Conservation (phyloP, 2,888 invertebrate species). For the Mythimna impura region DNA sequence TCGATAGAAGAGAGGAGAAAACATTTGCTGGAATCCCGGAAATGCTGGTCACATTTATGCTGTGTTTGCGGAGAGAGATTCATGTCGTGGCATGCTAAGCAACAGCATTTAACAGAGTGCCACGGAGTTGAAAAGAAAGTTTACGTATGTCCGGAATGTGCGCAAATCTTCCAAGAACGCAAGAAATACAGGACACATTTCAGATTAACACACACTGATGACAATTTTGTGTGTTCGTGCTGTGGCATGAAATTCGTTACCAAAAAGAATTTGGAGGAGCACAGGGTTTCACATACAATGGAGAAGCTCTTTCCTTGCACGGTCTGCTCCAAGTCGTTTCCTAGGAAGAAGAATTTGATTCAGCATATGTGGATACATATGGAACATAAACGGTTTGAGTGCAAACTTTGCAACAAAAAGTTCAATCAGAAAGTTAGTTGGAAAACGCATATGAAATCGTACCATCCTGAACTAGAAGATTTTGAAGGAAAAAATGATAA, state of each 20-base stretch:
- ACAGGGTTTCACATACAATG: slow-evolving; percentile 88
- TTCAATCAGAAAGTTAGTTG: slow-evolving; percentile 86
- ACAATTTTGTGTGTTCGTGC: slow-evolving; percentile 80
- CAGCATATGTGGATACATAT: slow-evolving; percentile 88
- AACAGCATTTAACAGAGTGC: slow-evolving; percentile 75
- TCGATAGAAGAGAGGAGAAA: slow-evolving; percentile 77
- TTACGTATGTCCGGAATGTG: slow-evolving; percentile 80
- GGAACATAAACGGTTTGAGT: slow-evolving; percentile 83
- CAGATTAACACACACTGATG: slow-evolving; percentile 81
- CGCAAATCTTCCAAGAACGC: slow-evolving; percentile 75
- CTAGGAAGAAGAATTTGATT: slow-evolving; percentile 82
- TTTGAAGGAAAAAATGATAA: slow-evolving; percentile 76
- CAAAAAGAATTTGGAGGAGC: slow-evolving; percentile 80
- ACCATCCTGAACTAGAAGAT: slow-evolving; percentile 80
- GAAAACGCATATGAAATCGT: slow-evolving; percentile 84
- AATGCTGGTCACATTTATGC: slow-evolving; percentile 83
- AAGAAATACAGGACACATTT: slow-evolving; percentile 80
- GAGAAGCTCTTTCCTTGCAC: slow-evolving; percentile 88
- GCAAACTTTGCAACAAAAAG: slow-evolving; percentile 82
- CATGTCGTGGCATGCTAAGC: slow-evolving; percentile 78
- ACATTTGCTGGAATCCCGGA: slow-evolving; percentile 75
- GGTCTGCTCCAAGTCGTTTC: slow-evolving; percentile 85
- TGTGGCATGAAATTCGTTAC: slow-evolving; percentile 83
- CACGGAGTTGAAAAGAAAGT: slow-evolving; percentile 77
- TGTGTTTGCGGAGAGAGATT: slow-evolving; percentile 81